A percentile compares a stretch with the other conserved stretches of the same genome.
These are phyloP conservation scores for Corynorhinus townsendii DNA, from an alignment of 2,113 vertebrate species.

Conservation along the genomic window DNA sequence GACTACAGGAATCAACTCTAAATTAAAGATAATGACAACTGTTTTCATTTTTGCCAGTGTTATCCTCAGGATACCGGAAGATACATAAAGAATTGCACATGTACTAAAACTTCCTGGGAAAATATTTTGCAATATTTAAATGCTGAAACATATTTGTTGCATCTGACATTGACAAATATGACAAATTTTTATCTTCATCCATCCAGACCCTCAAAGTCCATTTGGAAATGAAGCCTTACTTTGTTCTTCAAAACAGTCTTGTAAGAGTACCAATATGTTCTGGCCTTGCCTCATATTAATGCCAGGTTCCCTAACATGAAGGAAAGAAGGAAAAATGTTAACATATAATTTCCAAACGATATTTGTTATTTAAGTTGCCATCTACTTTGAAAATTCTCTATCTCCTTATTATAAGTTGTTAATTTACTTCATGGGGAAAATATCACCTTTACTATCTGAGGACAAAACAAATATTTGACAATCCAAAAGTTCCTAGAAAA, in stretches of 20 bases:
- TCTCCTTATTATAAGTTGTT: background rate
- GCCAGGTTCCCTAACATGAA: slow-evolving; percentile 53
- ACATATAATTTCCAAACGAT: slow-evolving; percentile 13
- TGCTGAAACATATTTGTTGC: slow-evolving; percentile 10
- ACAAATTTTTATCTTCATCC: slow-evolving; percentile 34
- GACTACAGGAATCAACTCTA: background rate
- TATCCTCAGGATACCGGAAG: background rate
- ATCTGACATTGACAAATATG: background rate
- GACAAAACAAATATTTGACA: background rate
- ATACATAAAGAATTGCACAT: background rate
- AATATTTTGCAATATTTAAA: slow-evolving; percentile 12
- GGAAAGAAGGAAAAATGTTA: background rate
- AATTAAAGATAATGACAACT: background rate
- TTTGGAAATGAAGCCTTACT: slow-evolving; percentile 72
- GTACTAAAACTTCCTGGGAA: background rate
- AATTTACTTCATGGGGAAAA: slow-evolving; percentile 2
- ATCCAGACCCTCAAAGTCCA: slow-evolving; percentile 13
- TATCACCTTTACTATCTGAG: background rate
- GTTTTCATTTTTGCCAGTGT: background rate
- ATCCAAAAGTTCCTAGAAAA: background rate
- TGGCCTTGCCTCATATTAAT: slow-evolving; percentile 66
- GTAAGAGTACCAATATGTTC: slow-evolving; percentile 70
- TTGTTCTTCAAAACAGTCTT: slow-evolving; percentile 78
- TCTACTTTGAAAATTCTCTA: background rate
- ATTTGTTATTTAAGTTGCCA: background rate